Evolutionary conservation across 2,888 invertebrate genomes (phyloP).

Genomic region (Cybosia mesomella): DNA sequence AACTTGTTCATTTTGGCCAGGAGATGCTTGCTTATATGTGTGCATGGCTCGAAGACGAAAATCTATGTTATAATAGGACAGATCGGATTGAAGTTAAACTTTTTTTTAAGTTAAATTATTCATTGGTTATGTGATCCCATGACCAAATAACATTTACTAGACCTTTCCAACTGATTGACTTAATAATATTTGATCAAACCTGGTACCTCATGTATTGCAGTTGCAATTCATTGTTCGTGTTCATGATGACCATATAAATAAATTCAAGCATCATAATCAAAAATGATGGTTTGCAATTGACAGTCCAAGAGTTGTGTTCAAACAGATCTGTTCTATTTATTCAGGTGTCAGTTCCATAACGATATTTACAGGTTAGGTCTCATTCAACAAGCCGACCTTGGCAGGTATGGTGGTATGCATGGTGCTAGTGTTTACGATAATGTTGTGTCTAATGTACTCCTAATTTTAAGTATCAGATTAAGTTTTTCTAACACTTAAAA

Average conservation of each 20-base stretch:
- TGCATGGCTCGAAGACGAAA: conserved; percentile 41
- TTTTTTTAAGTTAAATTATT: neutral
- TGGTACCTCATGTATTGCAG: no score
- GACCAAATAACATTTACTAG: no score
- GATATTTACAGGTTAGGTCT: conserved; percentile 23
- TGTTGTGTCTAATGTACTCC: conserved; percentile 1
- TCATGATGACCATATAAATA: neutral
- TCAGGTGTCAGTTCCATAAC: conserved; percentile 34
- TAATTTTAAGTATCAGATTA: conserved; percentile 6
- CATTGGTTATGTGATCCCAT: no score
- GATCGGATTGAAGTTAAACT: conserved; percentile 16
- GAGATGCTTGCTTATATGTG: conserved; percentile 45
- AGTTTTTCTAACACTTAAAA: neutral
- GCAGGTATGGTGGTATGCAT: conserved; percentile 45
- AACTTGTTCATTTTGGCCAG: conserved; percentile 36
- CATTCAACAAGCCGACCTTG: conserved; percentile 10
- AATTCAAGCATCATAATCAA: neutral
- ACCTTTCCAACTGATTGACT: no score
- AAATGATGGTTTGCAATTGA: neutral
- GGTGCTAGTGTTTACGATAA: conserved; percentile 17
- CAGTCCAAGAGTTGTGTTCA: neutral
- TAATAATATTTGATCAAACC: no score
- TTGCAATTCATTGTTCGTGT: neutral
- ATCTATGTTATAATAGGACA: conserved; percentile 7
- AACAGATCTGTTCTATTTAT: conserved; percentile 24